These are phyloP conservation scores for Struthidea cinerea DNA, from an alignment of 2,113 vertebrate species.

Conservation along the genomic window DNA sequence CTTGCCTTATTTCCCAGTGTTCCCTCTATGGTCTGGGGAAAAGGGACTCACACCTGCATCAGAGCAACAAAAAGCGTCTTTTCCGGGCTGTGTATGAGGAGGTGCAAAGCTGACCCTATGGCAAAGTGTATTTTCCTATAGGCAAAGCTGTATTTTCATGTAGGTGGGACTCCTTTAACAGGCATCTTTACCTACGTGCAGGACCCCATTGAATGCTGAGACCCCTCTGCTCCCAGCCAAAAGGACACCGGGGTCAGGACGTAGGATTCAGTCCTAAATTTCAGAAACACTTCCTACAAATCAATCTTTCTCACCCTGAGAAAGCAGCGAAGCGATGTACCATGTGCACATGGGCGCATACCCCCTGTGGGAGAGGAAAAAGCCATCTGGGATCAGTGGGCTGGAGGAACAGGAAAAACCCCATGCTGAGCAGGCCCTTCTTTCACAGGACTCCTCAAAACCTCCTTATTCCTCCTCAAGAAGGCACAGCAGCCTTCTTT, in stretches of 20 bases:
- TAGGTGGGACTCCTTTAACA: neutral
- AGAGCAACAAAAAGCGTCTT: neutral
- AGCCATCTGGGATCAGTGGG: accelerated
- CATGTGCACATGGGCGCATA: accelerated
- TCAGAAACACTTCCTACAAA: neutral
- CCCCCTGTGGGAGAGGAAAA: neutral
- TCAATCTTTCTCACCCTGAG: neutral
- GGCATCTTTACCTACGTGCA: accelerated
- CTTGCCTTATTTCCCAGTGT: neutral
- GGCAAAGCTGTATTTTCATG: neutral
- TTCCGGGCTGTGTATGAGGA: neutral
- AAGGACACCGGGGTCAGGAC: neutral
- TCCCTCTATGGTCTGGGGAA: neutral
- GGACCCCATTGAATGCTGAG: neutral
- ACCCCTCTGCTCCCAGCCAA: too few relatives aligned
- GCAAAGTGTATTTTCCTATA: too few relatives aligned
- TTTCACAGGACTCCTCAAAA: neutral
- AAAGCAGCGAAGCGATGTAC: neutral
- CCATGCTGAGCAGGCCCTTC: accelerated
- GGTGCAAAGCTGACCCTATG: neutral
- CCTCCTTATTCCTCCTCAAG: neutral
- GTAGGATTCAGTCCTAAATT: neutral
- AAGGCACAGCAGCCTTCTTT: neutral
- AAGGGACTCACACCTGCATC: neutral
- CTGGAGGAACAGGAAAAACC: neutral